Evolutionary conservation across 2,113 vertebrate species (phyloP), one percentile per base, ranked within the genome.

Genomic region (Perognathus longimembris): DNA sequence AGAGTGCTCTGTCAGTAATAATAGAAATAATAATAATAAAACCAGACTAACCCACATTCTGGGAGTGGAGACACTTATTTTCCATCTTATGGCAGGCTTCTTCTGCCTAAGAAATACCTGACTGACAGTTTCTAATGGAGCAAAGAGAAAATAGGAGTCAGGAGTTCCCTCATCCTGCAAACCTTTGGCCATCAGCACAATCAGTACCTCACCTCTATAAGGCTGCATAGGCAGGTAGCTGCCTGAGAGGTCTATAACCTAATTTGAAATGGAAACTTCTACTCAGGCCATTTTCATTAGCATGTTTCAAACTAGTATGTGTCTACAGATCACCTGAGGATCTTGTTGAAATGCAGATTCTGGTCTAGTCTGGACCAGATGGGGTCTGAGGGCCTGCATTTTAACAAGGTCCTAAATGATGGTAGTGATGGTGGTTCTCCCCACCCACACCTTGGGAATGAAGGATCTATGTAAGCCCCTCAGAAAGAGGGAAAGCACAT

Each of bases 241-340:
- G 34, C 18, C 22, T 34, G 34, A 88, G 30, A 76, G 67, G 18
- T 5, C 63, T 34, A 1, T 59, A 74, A 91, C 64, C 59, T 89
- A 88, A 93, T 88, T 90, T 78, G 61, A 71, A 83, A 73, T 73
- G 26, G 73, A 92, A 90, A 70, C 69, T 36, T 92, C 59, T 32
- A 71, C 50, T 95, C 69, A 40, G 76, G 38, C 30, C 32, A 28
- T 63, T 38, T 57, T 0, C 59, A 42, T 85, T 64, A 89, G 66
- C 63, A 18, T 71, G 45, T 85, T 81, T 91, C 40, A 67, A 54
- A 70, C 66, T 32, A 4, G 10, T 38, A 45, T 6, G 36, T 34
- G 50, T 45, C 40, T 38, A 40, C 26, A 7, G 30, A 74, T 64
- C 77, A 75, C 66, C 77, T 61, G 32, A n/a, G 10, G 11, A 36